Evolutionary conservation across 2,888 invertebrate species (phyloP).

Genomic region (Meteorus colon): DNA sequence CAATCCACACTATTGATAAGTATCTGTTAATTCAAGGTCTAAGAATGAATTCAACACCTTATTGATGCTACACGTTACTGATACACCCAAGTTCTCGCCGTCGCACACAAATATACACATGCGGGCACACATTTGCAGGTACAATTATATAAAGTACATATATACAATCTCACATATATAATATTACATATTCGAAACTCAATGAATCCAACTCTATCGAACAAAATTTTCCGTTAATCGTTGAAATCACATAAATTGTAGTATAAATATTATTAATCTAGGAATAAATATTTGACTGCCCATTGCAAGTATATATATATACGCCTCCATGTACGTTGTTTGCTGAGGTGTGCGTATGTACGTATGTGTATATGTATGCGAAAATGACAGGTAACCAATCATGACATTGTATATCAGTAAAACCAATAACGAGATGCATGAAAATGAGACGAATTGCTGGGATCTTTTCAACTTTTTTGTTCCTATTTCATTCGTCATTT

Average conservation of each 20-base stretch:
- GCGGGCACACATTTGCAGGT: neutral
- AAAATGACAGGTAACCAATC: conserved; percentile 26
- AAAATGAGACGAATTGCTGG: conserved; percentile 16
- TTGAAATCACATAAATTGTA: conserved; percentile 58
- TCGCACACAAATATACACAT: neutral
- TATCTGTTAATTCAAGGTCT: neutral
- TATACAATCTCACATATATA: conserved; percentile 61
- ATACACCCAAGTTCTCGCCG: neutral
- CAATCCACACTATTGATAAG: neutral
- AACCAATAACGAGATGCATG: neutral
- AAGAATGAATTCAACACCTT: neutral
- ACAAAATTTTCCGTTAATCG: conserved; percentile 26
- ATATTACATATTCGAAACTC: conserved; percentile 36
- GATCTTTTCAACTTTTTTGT: conserved; percentile 37
- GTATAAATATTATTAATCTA: conserved; percentile 70
- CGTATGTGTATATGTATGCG: conserved; percentile 29
- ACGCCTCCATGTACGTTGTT: neutral
- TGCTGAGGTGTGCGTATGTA: neutral
- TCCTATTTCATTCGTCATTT: conserved; percentile 34
- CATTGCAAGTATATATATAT: conserved; percentile 52
- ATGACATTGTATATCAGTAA: conserved; percentile 1
- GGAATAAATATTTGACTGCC: conserved; percentile 70
- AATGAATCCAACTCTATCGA: neutral
- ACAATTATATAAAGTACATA: conserved; percentile 49
- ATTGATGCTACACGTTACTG: neutral